Evolutionary conservation across 2,797 vertebrate species (phyloP).

Genomic region (Triplophysa bombifrons): DNA sequence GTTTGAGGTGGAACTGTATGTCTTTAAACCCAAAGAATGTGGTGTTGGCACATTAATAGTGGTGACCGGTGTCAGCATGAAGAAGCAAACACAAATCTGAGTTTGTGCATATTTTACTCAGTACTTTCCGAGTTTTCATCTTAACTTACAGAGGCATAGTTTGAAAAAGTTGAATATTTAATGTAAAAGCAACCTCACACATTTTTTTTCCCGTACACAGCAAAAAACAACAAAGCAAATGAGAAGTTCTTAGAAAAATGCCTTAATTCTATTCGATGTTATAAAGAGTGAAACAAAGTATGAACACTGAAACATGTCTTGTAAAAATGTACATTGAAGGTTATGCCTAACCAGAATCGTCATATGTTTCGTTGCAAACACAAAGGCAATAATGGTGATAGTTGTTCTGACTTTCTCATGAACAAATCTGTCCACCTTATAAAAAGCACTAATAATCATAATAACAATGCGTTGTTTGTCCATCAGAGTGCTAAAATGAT

Average conservation of each 20-base stretch:
- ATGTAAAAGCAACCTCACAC: constrained; percentile 77
- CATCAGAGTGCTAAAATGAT: constrained; percentile 61
- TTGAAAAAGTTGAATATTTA: constrained; percentile 80
- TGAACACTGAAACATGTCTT: constrained; percentile 72
- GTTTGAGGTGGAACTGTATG: not conserved
- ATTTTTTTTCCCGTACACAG: constrained; percentile 51
- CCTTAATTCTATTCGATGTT: constrained; percentile 74
- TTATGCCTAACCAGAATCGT: constrained; percentile 73
- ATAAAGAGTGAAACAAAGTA: constrained; percentile 72
- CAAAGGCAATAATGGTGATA: constrained; percentile 85
- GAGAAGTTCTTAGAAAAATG: constrained; percentile 76
- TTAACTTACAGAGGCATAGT: constrained; percentile 81
- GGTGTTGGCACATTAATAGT: not conserved
- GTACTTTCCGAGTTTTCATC: constrained; percentile 59
- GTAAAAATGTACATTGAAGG: constrained; percentile 67
- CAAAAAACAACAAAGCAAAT: constrained; percentile 70
- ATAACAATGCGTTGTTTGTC: constrained; percentile 70
- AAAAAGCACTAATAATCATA: constrained; percentile 70
- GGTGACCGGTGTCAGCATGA: constrained; percentile 17
- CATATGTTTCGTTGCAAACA: constrained; percentile 79
- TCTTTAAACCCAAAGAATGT: not conserved
- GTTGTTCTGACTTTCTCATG: constrained; percentile 72
- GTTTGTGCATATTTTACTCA: constrained; percentile 78
- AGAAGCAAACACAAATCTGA: constrained; percentile 47
- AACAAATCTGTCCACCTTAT: constrained; percentile 61